Base-by-base conservation (phyloP, 2,797 vertebrate genomes). In the Gallinago stenura region DNA sequence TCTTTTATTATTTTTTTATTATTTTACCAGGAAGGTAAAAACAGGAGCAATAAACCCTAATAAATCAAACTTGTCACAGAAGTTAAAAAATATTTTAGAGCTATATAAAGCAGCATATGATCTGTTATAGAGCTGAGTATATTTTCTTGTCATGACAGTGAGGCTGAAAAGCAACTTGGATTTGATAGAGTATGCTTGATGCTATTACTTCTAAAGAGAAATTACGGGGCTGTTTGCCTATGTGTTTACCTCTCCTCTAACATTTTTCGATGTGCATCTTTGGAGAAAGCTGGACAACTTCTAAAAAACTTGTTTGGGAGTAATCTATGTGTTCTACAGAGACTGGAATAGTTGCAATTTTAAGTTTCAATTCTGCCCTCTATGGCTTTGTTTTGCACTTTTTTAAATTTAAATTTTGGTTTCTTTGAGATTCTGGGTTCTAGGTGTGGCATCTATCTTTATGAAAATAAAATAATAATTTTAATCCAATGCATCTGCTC, bases 21-120 rank as follows among this genome's bases (percentile, higher is more conserved):
- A 94, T 64, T 89, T 69, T 79, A 66, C 73, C 65, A 81, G 61
- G 80, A 87, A 94, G 57, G 72, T 91, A 91, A 84, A 97, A 75
- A 24, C 45, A 81, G 78, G 70, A 97, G 81, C 66, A 60, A 68
- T 87, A 78, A 93, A 70, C 72, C 87, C 43, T 48, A 72, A 91
- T 89, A 94, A 88, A 95, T 76, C 73, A 91, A 62, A 76, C 37
- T 37, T 69, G 81, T 94, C 93, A 71, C n/a, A 90, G 87, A 96
- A 96, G 77, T 88, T 88, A 83, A 90, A 96, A 93, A 87, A 87
- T 73, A 80, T 60, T 93, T 85, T 71, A 94, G 78, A 26, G 86
- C 60, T 90, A 94, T 96, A 87, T 88, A 96, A 96, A 92, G 71
- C 64, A 89, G 68, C 60, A 57, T 87, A 93, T 87, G 79, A 89